Base-by-base conservation (phyloP, 2,797 vertebrate species). In the Amniataba percoides region DNA sequence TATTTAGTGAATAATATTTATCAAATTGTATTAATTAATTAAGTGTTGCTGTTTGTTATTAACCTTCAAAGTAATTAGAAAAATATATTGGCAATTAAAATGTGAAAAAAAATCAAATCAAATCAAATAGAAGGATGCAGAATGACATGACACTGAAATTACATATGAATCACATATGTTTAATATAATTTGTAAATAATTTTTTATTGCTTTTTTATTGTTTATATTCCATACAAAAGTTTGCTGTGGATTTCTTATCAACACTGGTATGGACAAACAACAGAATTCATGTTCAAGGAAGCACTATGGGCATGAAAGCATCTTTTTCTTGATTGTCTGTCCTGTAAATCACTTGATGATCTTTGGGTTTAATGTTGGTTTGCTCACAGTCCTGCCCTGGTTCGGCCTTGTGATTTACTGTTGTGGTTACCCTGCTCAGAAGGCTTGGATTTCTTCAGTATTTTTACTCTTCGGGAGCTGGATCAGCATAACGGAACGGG, bases 401-500 rank as follows among this genome's bases (percentile, higher is more conserved):
- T 75, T 48, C 45, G 4, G 5, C 46, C 36, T 62, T 36, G 39
- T 64, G 55, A 48, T 27, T 59, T 60, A 0, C 45, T 63, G 43
- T 62, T 64, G 16, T n/a, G 15, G 46, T 70, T 25, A 27, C 19
- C 5, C 7, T 61, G 11, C 3, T 14, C 1, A 60, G 42, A 36
- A 18, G 9, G 12, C 3, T 51, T 12, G 55, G 2, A 57, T 36
- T 25, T 60, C 11, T 58, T 7, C 18, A 23, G 4, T 4, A 3
- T 1, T 71, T 72, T 82, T 82, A 85, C 27, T 92, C 23, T 36
- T 88, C 86, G 1, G 81, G 77, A 55, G 75, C 89, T 60, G 88
- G 88, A 23, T 88, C 46, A 14, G 82, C 62, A 71, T 92, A 93
- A 36, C 18, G 84, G 19, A 81, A 87, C 14, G 94, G 93, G 77